Base-by-base conservation (phyloP, 2,113 vertebrate species). In the Microcebus tavaratra region DNA sequence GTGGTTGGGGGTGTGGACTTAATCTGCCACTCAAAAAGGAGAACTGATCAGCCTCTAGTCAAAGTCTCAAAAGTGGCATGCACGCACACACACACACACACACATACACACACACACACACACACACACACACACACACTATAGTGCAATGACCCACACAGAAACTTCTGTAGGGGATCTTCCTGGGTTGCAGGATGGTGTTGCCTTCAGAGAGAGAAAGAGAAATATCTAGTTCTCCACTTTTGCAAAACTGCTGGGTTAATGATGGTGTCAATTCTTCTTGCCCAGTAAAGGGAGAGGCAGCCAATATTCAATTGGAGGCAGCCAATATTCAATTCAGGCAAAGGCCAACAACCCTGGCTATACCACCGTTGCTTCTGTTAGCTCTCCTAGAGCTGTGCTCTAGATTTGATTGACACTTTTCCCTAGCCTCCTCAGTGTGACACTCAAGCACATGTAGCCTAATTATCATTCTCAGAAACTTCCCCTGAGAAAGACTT, bases 401-500 rank as follows among this genome's bases (percentile, higher is more conserved):
- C 72, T 75, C 55, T 63, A n/a, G 42, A 29, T 3, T 39, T 65
- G 36, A 73, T 4, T 20, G 78, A 45, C 25, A 90, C 55, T 18
- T 86, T 82, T 29, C 29, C 34, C 7, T n/a, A 34, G 34, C 25
- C 39, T 89, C 42, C 31, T 91, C n/a, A 48, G 8, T 15, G 8
- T 15, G 42, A 80, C 59, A 27, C 7, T 50, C 0, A 7, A 88
- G 36, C 13, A 11, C 42, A 63, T 55, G 79, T 75, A 20, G 1
- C 31, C 42, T 57, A 87, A 81, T 15, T 39, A 75, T 80, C 42
- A 42, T 65, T 80, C 59, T 89, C 85, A 48, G 10, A 76, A 80
- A 31, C 78, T 79, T 75, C 88, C n/a, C 61, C 76, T 82, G 11
- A 73, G 80, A 91, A 94, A 94, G 55, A n/a, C 9, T 90, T 92